Conservation (phyloP, 2,113 vertebrate genomes). For the Cochlearius cochlearius region DNA sequence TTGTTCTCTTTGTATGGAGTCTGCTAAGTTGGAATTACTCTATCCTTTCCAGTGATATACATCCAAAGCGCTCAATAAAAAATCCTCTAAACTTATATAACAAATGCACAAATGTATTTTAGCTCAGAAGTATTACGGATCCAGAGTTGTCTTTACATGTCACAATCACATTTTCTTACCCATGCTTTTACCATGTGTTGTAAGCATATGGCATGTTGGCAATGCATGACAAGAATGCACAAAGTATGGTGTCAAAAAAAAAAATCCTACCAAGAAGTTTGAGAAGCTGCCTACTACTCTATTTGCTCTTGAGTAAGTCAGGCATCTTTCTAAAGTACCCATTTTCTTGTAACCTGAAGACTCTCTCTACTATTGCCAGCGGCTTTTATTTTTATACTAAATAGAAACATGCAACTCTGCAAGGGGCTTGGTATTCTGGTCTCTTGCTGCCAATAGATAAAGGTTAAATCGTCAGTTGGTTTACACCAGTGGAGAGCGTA, state of each 20-base stretch:
- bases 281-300: conserved; percentile 38
- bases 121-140: conserved; percentile 34
- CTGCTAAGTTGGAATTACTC: not conserved
- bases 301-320: not conserved
- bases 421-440: not conserved
- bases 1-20: not conserved
- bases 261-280: conserved; percentile 44
- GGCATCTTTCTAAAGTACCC: not conserved
- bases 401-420: not conserved
- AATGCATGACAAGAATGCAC: conserved; percentile 59
- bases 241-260: conserved; percentile 59
- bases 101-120: conserved; percentile 53
- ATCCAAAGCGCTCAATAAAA: not conserved
- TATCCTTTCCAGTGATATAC: not conserved
- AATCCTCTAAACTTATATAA: conserved; percentile 33
- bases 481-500: not conserved
- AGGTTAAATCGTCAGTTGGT: not conserved
- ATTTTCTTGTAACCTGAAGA: not conserved
- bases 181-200: conserved; percentile 68
- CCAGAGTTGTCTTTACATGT: conserved; percentile 59
- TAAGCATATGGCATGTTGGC: conserved; percentile 70
- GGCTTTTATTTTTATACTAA: not conserved
- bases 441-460: not conserved
- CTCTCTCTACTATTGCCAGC: not conserved
- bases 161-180: conserved; percentile 63